phyloP scores from a whole-genome alignment of 1,140 invertebrate genomes.

The Aphelenchoides besseyi region DNA sequence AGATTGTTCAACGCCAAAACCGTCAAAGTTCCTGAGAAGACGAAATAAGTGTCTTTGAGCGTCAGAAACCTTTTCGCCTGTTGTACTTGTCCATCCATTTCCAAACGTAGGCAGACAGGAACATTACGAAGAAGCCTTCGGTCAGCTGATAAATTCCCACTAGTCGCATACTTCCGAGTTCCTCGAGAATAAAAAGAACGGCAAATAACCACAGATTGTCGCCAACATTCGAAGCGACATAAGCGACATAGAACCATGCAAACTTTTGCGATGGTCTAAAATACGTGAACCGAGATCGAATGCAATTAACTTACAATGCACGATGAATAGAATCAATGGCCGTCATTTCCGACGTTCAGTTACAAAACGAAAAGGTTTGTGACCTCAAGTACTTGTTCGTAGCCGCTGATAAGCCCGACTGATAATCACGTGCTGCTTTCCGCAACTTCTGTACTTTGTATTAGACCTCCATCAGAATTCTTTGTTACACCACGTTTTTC shows the following conservation, averaged over 20 bases:
- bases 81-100: conserved; percentile 23
- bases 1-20: conserved; percentile 22
- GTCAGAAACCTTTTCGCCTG: not conserved
- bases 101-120: conserved; percentile 15
- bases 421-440: too few species aligned
- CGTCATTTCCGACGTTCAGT: too few species aligned
- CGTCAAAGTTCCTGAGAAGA: conserved; percentile 11
- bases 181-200: conserved; percentile 22
- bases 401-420: too few species aligned
- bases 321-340: too few species aligned
- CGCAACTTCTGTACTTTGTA: too few species aligned
- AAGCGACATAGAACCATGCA: not conserved
- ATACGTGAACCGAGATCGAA: not conserved
- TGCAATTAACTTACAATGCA: not conserved
- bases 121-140: conserved; percentile 17
- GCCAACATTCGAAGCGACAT: conserved; percentile 1
- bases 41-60: not conserved
- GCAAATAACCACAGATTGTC: conserved; percentile 25
- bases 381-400: too few species aligned
- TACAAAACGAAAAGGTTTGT: too few species aligned
- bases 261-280: conserved; percentile 2
- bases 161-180: conserved; percentile 16
- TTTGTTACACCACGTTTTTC: too few species aligned
- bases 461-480: too few species aligned
- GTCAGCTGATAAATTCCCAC: conserved; percentile 22